Conservation (phyloP, 2,888 invertebrate species). For the Heliconius cydno region DNA sequence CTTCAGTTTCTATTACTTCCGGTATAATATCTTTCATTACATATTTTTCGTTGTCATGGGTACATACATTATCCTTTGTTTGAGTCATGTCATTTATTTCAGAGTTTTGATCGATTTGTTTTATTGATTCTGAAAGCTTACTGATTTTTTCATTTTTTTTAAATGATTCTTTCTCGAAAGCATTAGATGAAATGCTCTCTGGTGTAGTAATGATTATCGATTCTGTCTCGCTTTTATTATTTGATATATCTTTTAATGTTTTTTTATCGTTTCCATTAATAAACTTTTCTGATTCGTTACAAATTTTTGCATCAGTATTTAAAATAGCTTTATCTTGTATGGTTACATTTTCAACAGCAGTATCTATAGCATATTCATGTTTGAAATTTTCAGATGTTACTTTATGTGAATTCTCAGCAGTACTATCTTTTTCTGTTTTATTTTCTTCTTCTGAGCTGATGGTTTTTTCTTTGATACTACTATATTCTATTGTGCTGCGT, state of each 20-base stretch:
- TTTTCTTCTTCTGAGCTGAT: background rate
- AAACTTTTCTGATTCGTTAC: background rate
- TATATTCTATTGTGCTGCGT: no score
- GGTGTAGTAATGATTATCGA: background rate
- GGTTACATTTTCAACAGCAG: background rate
- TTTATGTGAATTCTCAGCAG: background rate
- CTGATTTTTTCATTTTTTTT: background rate
- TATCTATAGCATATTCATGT: background rate
- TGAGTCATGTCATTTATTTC: background rate
- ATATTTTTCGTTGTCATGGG: no score
- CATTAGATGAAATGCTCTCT: background rate
- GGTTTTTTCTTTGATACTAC: background rate
- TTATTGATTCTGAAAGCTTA: background rate
- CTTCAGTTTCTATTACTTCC: background rate
- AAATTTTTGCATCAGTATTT: background rate
- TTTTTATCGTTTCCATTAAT: background rate
- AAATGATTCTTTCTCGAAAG: background rate
- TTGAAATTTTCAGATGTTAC: background rate
- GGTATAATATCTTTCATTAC: background rate
- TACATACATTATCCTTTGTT: background rate
- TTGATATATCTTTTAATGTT: background rate
- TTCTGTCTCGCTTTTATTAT: background rate
- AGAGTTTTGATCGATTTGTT: background rate
- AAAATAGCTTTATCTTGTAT: background rate
- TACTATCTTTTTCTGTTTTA: background rate